These are phyloP conservation scores for Nettapus auritus DNA, from an alignment of 2,113 vertebrate genomes.

Conservation along the genomic window DNA sequence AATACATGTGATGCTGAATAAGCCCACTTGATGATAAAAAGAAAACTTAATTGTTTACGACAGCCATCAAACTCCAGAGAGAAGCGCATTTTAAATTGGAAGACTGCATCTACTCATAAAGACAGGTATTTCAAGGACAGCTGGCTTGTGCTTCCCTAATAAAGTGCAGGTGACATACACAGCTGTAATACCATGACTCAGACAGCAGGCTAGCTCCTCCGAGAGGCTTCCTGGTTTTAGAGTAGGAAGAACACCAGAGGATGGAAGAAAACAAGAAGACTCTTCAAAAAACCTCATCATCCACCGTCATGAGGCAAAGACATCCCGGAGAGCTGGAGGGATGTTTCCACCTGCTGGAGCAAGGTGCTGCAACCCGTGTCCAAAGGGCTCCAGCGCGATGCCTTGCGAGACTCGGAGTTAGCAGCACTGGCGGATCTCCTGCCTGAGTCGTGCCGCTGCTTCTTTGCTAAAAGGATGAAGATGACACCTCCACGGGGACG, in stretches of 20 bases:
- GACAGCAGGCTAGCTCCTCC: not conserved
- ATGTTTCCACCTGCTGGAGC: not conserved
- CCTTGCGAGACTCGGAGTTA: not conserved
- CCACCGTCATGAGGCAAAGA: not conserved
- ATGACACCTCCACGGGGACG: not conserved
- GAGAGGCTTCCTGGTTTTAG: not conserved
- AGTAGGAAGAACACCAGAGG: not conserved
- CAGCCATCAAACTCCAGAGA: slow-evolving; percentile 37
- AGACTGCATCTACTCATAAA: slow-evolving; percentile 21
- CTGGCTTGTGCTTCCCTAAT: slow-evolving; percentile 6
- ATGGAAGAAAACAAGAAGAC: not conserved
- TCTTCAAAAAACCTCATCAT: not conserved
- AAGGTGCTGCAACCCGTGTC: not conserved
- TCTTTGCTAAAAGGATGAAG: not conserved
- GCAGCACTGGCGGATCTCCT: not conserved
- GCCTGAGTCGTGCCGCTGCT: not conserved
- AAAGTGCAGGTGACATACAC: slow-evolving; percentile 33
- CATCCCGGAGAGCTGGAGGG: not conserved
- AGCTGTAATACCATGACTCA: slow-evolving; percentile 23
- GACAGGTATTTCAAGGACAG: slow-evolving; percentile 65
- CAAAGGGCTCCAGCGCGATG: not conserved
- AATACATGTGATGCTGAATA: not conserved
- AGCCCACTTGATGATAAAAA: slow-evolving; percentile 16
- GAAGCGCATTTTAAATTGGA: slow-evolving; percentile 35
- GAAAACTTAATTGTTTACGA: not conserved